phyloP scores from a whole-genome alignment of 2,888 invertebrate species.

The Drosophila merina region DNA sequence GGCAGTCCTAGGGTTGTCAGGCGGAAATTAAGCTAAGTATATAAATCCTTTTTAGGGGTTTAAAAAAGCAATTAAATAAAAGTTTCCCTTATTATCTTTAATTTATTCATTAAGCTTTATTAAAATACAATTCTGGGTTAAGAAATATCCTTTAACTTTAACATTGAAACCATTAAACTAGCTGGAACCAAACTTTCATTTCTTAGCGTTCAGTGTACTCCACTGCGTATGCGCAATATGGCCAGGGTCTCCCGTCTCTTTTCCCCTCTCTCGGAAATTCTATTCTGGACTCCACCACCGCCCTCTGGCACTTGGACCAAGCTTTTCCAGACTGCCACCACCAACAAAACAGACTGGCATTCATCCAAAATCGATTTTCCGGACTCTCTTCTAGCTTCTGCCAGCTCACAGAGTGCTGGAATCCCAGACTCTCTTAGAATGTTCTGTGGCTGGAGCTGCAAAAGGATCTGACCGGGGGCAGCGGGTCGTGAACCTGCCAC shows the following conservation, averaged over 20 bases:
- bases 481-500: conserved; percentile 70
- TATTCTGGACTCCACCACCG: conserved; percentile 7
- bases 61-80: no score
- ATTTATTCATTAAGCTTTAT: no score
- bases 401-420: conserved; percentile 46
- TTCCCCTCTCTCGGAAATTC: conserved; percentile 3
- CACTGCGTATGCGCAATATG: conserved; percentile 63
- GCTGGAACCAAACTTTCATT: not conserved
- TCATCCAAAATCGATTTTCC: conserved; percentile 64
- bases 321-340: conserved; percentile 58
- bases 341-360: conserved; percentile 36
- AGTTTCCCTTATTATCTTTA: no score
- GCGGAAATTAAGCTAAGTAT: not conserved
- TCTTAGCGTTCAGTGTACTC: conserved; percentile 47
- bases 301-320: conserved; percentile 51
- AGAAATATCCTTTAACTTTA: not conserved
- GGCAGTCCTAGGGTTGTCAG: conserved; percentile 26
- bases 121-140: no score
- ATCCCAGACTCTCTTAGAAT: not conserved
- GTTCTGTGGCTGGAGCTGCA: not conserved
- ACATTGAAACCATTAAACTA: not conserved
- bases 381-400: conserved; percentile 30
- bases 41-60: no score
- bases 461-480: conserved; percentile 5
- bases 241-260: conserved; percentile 7